Evolutionary conservation across 2,888 invertebrate genomes (phyloP).

Genomic region (Oligia latruncula): DNA sequence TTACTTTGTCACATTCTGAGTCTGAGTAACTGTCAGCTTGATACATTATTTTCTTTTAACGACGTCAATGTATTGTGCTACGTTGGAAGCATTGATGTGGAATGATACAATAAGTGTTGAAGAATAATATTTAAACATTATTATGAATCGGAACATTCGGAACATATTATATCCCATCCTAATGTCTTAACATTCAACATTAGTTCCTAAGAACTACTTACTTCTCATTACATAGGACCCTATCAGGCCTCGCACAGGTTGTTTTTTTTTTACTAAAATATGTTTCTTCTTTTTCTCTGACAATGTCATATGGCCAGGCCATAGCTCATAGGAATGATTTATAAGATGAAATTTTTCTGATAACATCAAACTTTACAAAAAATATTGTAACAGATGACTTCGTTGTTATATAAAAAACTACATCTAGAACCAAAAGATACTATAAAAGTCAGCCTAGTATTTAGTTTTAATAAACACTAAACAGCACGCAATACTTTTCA

Average conservation of each 20-base stretch:
- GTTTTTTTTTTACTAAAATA: neutral
- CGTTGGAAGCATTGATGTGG: constrained; percentile 3
- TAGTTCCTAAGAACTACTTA: neutral
- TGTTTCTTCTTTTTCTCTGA: neutral
- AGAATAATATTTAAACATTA: constrained; percentile 16
- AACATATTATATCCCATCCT: neutral
- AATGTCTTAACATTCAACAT: neutral
- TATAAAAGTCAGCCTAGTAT: no score
- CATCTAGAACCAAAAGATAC: neutral
- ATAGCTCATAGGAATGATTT: no score
- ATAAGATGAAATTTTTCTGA: neutral
- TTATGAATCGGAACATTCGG: neutral
- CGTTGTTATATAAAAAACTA: neutral
- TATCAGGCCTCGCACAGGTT: neutral
- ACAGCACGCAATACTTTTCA: neutral
- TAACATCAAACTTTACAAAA: neutral
- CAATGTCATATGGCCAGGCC: neutral
- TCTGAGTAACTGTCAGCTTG: constrained; percentile 7
- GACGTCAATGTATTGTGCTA: constrained; percentile 15
- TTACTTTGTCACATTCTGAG: constrained; percentile 20
- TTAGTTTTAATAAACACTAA: constrained; percentile 1
- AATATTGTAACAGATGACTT: neutral
- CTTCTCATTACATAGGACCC: neutral
- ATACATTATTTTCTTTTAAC: constrained; percentile 39
- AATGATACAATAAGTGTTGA: constrained; percentile 20